Evolutionary conservation across 2,888 invertebrate genomes (phyloP), one percentile per base, ranked within the genome.

Genomic region (Venusia cambrica): DNA sequence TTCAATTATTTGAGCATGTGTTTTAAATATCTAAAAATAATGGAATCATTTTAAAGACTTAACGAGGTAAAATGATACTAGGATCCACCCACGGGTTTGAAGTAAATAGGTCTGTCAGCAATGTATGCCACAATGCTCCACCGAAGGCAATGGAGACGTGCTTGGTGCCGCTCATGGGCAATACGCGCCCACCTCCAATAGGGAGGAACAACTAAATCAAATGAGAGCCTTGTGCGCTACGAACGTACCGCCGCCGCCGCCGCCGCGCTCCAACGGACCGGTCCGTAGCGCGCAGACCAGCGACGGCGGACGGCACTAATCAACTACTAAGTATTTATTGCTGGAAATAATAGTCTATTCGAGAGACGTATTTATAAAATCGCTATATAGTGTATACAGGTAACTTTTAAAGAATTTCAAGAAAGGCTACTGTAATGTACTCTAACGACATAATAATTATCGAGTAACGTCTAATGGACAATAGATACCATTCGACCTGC

Each of bases 101-200:
- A 63, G 44, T 58, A 57, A 66, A 62, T 62, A 53, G 57, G 65
- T 66, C 67, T 49, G 57, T 65, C n/a, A n/a, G n/a, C n/a, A n/a
- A n/a, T n/a, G n/a, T 55, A 68, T 64, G 75, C 72, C 71, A 72
- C 73, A 66, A 63, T 56, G 63, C 70, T 75, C 74, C 75, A 72
- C 71, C 65, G 65, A 59, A 71, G 70, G 73, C 41, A 71, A 69
- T 62, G 73, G 71, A 73, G 74, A 78, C 74, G 81, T 85, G 84
- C 83, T 83, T 80, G 81, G 79, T 79, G 84, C 84, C 84, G 75
- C 75, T 72, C 77, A 72, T 81, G 79, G 85, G 85, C 85, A 84
- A 87, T 77, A 85, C 83, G 85, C 85, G 85, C 85, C 85, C 85
- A 84, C 84, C 85, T 84, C 85, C 87, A 87, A 87, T 85, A 87